Percentiles rank a stretch among this genome's conserved stretches.
Evolutionary conservation across 2,888 invertebrate genomes (phyloP).

Genomic region (Drosophila cyrtoloma): DNA sequence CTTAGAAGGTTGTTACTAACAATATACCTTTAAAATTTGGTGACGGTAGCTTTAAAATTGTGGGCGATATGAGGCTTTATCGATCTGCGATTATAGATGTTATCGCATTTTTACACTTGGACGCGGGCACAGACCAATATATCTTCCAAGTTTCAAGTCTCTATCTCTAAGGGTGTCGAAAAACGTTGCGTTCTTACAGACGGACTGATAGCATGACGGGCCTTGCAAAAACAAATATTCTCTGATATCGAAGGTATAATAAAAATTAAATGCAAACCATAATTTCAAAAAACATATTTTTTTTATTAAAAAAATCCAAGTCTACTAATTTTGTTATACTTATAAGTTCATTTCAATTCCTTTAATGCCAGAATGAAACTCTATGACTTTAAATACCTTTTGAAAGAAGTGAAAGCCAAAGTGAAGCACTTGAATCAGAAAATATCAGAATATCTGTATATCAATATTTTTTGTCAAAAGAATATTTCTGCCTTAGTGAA

Average conservation of each 20-base stretch:
- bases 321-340: not conserved
- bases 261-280: not conserved
- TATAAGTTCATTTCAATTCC: not conserved
- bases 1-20: no score
- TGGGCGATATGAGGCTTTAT: no score
- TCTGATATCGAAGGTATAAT: no score
- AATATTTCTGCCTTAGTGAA: not conserved
- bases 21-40: no score
- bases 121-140: not conserved
- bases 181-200: not conserved
- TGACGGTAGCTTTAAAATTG: no score
- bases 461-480: not conserved
- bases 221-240: not conserved
- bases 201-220: not conserved
- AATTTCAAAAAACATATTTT: not conserved
- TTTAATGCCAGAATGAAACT: not conserved
- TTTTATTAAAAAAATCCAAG: not conserved
- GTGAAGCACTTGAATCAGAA: not conserved
- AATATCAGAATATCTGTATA: not conserved
- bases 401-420: not conserved
- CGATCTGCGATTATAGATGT: no score
- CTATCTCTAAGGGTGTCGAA: not conserved
- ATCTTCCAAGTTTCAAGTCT: not conserved
- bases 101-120: not conserved
- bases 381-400: not conserved